Conservation (phyloP, 2,888 invertebrate species). For the Calameuta filiformis region DNA sequence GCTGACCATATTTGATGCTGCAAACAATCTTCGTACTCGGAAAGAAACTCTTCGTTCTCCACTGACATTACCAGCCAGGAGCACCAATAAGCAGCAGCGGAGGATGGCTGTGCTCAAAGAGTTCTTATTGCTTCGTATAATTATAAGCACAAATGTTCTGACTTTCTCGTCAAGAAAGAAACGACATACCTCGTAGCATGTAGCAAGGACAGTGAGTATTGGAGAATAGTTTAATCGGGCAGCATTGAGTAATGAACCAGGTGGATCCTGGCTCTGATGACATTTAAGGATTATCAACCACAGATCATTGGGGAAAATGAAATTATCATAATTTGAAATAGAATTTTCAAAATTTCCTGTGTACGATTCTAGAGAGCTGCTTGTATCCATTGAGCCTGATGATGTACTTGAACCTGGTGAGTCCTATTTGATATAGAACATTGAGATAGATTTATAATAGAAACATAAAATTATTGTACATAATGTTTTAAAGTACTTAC, state of each 20-base stretch:
- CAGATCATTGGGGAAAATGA: constrained; percentile 67
- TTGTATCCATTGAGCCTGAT: constrained; percentile 17
- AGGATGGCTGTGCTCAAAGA: constrained; percentile 44
- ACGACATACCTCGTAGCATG: constrained; percentile 74
- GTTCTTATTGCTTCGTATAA: background rate
- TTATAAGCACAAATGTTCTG: background rate
- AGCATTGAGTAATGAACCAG: constrained; percentile 73
- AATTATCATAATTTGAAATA: constrained; percentile 64
- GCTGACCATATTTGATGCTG: constrained; percentile 56
- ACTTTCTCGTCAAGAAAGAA: background rate
- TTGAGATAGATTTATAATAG: background rate
- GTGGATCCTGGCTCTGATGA: constrained; percentile 78
- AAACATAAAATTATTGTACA: background rate
- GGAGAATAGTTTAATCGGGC: constrained; percentile 72
- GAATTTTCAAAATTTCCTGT: constrained; percentile 58
- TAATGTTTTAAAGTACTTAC: constrained; percentile 6
- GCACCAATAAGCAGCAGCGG: constrained; percentile 53
- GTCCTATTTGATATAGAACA: background rate
- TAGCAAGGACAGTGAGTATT: constrained; percentile 74
- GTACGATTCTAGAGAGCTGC: constrained; percentile 14
- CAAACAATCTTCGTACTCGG: constrained; percentile 46
- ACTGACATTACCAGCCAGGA: constrained; percentile 57
- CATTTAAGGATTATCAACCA: constrained; percentile 75
- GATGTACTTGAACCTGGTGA: constrained; percentile 22
- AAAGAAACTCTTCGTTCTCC: constrained; percentile 35